Conservation (phyloP, 2,797 vertebrate species). For the Syndactyla subalaris region DNA sequence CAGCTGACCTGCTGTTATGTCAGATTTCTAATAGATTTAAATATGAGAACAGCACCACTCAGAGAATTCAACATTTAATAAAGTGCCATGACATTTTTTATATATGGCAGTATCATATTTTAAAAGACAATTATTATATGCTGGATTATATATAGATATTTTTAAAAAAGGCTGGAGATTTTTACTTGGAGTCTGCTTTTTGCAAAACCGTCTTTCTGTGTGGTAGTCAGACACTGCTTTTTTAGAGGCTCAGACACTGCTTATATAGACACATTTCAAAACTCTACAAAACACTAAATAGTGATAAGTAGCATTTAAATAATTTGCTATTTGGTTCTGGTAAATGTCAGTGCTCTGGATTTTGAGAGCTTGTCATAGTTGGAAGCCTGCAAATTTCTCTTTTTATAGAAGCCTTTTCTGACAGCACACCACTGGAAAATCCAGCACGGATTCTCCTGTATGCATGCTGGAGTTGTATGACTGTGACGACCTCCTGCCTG, state of each 20-base stretch:
- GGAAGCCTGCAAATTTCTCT: not conserved
- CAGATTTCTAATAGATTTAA: not conserved
- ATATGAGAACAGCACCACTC: not conserved
- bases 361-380: not conserved
- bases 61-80: not conserved
- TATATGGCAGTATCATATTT: not conserved
- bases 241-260: not conserved
- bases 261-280: not conserved
- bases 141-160: not conserved
- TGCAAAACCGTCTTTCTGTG: not conserved
- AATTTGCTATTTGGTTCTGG: not conserved
- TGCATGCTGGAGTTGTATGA: fast-evolving
- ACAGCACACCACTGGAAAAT: not conserved
- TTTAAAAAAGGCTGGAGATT: not conserved
- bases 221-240: not conserved
- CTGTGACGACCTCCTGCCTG: not conserved
- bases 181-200: not conserved
- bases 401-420: not conserved
- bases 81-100: not conserved
- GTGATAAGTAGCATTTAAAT: not conserved
- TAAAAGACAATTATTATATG: not conserved
- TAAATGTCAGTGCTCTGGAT: not conserved
- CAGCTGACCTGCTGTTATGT: not conserved
- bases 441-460: not conserved
- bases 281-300: not conserved